Evolutionary conservation across 2,888 invertebrate species (phyloP), one percentile per base, ranked within the genome.

Genomic region (Mesorhabditis belari): DNA sequence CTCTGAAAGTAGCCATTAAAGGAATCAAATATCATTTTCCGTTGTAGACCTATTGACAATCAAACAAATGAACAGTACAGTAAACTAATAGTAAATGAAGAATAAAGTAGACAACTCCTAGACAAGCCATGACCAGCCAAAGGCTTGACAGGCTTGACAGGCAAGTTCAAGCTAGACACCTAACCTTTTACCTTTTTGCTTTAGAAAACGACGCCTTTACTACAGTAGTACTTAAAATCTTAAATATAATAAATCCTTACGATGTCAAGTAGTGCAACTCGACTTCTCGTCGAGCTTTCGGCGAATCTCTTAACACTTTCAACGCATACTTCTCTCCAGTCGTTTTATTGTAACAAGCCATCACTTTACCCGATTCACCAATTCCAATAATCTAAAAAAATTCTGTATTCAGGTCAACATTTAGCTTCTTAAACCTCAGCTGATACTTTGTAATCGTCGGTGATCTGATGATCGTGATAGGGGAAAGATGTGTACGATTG

Each of bases 351-450:
- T 87, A 89, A 84, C 95, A 95, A 84, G 95, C 91, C 55, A 98
- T 90, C 61, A 98, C 96, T 87, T 96, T 96, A 67, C 96, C 96
- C 84, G 94, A 96, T 74, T 98, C 95, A 19, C 96, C 96, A 70
- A 95, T 87, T 56, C 96, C 95, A 68, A 98, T 87, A 51, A 96
- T 94, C 66, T 89, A 17, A 35, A 35, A 35, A 35, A 17, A 35
- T 35, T 35, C 9, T 35, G 12, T 35, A 9, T 35, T n/a, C 44
- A 9, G 12, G n/a, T 35, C 1, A 35, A 2, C 44, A 1, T 35
- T 35, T n/a, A 9, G n/a, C 17, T 56, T 17, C n/a, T 17, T 49
- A 19, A 57, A 75, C 74, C 62, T 78, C 78, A 53, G 71, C 71
- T 24, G 77, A 73, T 35, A 79, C 73, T 52, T 70, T 71, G 63